Evolutionary conservation across 2,888 invertebrate species (phyloP).

Genomic region (Watsonalla cultraria): DNA sequence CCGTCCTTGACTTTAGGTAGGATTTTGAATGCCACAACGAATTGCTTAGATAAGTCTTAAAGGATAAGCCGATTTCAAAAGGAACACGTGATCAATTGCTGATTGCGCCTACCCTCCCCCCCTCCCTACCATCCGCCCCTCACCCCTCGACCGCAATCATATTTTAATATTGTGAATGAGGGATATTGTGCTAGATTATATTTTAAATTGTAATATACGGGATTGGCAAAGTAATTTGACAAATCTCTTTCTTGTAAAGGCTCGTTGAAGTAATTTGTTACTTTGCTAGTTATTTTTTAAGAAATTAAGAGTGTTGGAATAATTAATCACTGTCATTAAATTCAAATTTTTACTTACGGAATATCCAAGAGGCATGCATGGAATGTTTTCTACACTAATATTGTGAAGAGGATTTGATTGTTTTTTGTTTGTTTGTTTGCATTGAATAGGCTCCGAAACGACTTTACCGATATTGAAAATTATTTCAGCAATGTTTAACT

Average conservation of each 20-base stretch:
- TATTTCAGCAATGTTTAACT: no score
- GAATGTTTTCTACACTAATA: no score
- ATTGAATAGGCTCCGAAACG: no score
- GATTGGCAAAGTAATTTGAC: slow-evolving; percentile 21
- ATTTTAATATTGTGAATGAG: slow-evolving; percentile 73
- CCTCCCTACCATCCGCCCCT: slow-evolving; percentile 20
- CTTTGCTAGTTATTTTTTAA: no score
- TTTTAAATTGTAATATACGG: slow-evolving; percentile 41
- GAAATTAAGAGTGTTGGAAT: no score
- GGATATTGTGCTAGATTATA: slow-evolving; percentile 63
- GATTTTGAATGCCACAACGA: slow-evolving; percentile 27
- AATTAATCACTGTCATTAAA: no score
- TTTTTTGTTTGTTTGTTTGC: no score
- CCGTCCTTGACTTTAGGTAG: slow-evolving; percentile 24
- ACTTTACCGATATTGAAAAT: no score
- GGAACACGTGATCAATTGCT: slow-evolving; percentile 72
- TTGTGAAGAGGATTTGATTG: no score
- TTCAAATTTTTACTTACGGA: no score
- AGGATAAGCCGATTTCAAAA: slow-evolving; percentile 72
- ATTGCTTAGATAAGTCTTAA: slow-evolving; percentile 43
- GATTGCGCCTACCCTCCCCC: slow-evolving; percentile 55
- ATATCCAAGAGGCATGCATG: no score
- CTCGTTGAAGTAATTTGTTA: no score
- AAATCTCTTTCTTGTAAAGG: neutral
- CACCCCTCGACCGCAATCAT: slow-evolving; percentile 50